A percentile compares a stretch with the other conserved stretches of the same genome.
These are phyloP conservation scores for Pseudochirops corinnae DNA, from an alignment of 2,797 vertebrate genomes.

Conservation along the genomic window DNA sequence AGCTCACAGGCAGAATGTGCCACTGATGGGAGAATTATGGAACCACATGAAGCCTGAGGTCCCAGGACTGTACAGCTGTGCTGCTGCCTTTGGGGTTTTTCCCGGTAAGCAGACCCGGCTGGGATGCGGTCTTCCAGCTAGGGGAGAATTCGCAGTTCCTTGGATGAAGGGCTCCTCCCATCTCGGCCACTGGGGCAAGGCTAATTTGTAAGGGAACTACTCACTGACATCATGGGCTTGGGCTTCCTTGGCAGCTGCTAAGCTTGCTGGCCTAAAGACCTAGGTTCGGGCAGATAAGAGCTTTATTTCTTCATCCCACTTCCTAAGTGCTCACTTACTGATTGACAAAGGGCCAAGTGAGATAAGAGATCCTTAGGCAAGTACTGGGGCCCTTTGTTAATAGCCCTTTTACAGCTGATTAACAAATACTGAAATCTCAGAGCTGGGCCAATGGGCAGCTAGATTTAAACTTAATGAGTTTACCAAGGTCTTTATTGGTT, in stretches of 20 bases:
- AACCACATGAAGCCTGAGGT: background rate
- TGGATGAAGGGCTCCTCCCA: background rate
- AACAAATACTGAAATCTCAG: background rate
- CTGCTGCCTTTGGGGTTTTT: too few relatives aligned
- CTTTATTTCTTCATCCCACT: slow-evolving; percentile 56
- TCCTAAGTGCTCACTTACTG: background rate
- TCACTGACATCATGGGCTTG: background rate
- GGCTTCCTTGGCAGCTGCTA: slow-evolving; percentile 1
- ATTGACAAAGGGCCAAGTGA: slow-evolving; percentile 5
- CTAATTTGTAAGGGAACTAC: rapidly evolving
- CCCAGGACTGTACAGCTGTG: background rate
- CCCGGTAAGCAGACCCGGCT: rapidly evolving
- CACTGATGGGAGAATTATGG: background rate
- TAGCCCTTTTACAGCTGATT: background rate
- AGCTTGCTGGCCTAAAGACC: slow-evolving; percentile 33
- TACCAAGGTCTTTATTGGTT: background rate
- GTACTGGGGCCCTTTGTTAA: background rate
- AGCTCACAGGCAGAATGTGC: background rate
- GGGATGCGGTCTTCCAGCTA: background rate
- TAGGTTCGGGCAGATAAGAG: slow-evolving; percentile 36
- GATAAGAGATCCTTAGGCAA: background rate
- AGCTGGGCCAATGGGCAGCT: too few relatives aligned
- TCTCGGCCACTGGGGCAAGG: rapidly evolving
- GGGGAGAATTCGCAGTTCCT: rapidly evolving
- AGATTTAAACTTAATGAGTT: background rate